A percentile compares a stretch with the other conserved stretches of the same genome.
Conservation (phyloP, 2,797 vertebrate species). For the Poecilia velifera region DNA sequence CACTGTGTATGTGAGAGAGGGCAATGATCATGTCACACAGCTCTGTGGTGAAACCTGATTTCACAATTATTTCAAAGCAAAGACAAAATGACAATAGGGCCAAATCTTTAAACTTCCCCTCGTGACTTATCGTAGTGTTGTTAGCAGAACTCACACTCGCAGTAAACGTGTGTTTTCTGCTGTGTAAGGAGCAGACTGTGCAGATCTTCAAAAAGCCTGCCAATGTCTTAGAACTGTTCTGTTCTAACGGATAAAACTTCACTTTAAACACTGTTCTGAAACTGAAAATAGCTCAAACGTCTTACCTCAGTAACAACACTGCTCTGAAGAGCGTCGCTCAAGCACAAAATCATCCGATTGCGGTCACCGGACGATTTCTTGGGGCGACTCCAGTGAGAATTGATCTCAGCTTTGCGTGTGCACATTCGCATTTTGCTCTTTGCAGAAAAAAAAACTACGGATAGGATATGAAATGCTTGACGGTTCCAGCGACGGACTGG, state of each 20-base stretch:
- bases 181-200: background rate
- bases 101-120: background rate
- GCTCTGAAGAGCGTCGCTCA: background rate
- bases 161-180: background rate
- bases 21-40: background rate
- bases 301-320: background rate
- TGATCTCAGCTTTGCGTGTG: constrained; percentile 41
- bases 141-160: background rate
- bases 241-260: background rate
- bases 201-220: background rate
- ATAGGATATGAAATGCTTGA: constrained; percentile 79
- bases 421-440: constrained; percentile 63
- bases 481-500: constrained; percentile 75
- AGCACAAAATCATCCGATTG: background rate
- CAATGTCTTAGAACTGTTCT: background rate
- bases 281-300: background rate
- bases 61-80: background rate
- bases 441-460: constrained; percentile 34
- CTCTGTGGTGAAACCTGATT: background rate
- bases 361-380: background rate
- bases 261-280: background rate
- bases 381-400: background rate
- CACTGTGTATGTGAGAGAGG: background rate
- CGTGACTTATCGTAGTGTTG: background rate
- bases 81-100: background rate